phyloP scores from a whole-genome alignment of 2,797 vertebrate species.

The Chelon auratus region DNA sequence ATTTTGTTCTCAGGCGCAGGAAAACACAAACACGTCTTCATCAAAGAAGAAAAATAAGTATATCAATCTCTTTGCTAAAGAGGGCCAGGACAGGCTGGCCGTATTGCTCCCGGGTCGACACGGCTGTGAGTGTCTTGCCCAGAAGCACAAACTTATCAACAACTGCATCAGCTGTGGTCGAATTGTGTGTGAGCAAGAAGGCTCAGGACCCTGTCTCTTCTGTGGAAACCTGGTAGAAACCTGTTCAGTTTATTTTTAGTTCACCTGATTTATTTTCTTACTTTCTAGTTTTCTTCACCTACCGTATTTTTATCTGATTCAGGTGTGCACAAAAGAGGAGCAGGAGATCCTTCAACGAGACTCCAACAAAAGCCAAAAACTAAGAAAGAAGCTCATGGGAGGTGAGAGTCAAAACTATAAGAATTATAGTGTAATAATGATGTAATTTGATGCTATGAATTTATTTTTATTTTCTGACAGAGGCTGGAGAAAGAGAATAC shows the following conservation, averaged over 20 bases:
- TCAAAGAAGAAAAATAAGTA: constrained; percentile 94
- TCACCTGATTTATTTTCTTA: not conserved
- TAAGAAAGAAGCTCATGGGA: constrained; percentile 95
- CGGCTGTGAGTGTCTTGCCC: constrained; percentile 93
- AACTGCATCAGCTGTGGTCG: constrained; percentile 95
- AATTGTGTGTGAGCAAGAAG: constrained; percentile 97
- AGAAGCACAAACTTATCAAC: constrained; percentile 96
- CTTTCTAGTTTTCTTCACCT: not conserved
- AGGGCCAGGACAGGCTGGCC: constrained; percentile 92
- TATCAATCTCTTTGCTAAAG: constrained; percentile 91
- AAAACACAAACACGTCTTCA: constrained; percentile 76
- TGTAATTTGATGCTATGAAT: not conserved
- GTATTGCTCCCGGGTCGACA: constrained; percentile 93
- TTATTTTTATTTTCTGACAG: constrained; percentile 63
- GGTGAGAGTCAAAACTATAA: constrained; percentile 80
- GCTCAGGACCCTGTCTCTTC: constrained; percentile 95
- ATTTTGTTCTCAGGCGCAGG: constrained; percentile 85
- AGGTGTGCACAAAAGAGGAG: constrained; percentile 98
- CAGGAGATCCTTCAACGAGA: constrained; percentile 94
- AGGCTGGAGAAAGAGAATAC: constrained; percentile 84
- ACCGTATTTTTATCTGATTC: constrained; percentile 12
- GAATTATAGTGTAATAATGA: not conserved
- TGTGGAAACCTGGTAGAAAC: constrained; percentile 91
- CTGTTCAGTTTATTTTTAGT: not conserved
- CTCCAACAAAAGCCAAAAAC: constrained; percentile 98